Base-by-base conservation (phyloP, 2,888 invertebrate species). In the Selenia dentaria region DNA sequence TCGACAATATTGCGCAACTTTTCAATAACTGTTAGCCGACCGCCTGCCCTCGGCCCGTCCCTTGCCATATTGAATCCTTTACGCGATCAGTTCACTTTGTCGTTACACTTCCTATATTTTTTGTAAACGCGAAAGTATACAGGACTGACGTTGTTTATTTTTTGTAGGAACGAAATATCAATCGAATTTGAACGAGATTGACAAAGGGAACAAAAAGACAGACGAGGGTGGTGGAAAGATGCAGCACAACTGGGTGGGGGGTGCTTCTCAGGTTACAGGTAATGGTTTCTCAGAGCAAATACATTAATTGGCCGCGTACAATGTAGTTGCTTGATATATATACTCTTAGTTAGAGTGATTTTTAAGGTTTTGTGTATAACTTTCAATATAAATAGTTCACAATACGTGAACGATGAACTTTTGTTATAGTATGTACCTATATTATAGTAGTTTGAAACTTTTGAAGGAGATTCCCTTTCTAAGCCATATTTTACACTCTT, bases 181-280 rank as follows among this genome's bases (percentile, higher is more conserved):
- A 84, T 94, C 94, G 58, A 93, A 93, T 74, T 83, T 95, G 74
- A 95, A 95, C 79, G 95, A 95, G 84, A 95, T 95, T 74, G 95
- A 94, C 79, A 95, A 95, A 84, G 94, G 94, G 38, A 95, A 95
- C 81, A 95, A 95, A 79, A 95, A 95, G 84, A 93, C 94, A 46
- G 91, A 91, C 67, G 93, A 93, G 67, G 92, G 92, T 33, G 85
- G 91, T 44, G 86, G 91, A 64, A 92, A 92, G 68, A 80, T 83
- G 56, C 87, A 89, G 62, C 84, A 90, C 67, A 92, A 91, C 76
- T 92, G 92, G 92, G 90, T 91, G 51, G 87, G 86, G 46, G 86
- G 86, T 48, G 85, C 87, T 52, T 85, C 88, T 52, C 87, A 87
- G 57, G 87, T 87, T 61, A 85, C 83, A 81, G 88, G 89, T 88